A percentile compares a stretch with the other conserved stretches of the same genome.
These are phyloP conservation scores for Pterocles gutturalis DNA, from an alignment of 2,113 vertebrate genomes.

Conservation along the genomic window DNA sequence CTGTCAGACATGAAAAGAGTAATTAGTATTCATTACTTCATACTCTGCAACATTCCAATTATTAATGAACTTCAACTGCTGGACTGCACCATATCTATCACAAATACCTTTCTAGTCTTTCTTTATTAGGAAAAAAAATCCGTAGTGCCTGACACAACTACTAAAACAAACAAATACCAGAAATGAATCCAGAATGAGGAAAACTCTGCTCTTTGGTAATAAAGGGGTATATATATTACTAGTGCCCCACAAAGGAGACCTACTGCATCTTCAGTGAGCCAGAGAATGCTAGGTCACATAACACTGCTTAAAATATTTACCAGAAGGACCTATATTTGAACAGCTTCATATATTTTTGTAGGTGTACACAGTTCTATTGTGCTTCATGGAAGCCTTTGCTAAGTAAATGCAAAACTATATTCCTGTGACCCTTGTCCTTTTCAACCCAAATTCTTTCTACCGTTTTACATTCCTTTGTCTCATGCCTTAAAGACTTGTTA, in stretches of 20 bases:
- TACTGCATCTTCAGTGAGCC: not conserved
- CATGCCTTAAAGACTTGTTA: not conserved
- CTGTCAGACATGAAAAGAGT: slow-evolving; percentile 97
- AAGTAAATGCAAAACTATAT: not conserved
- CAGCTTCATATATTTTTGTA: not conserved
- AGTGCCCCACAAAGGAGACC: not conserved
- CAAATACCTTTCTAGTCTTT: slow-evolving; percentile 81
- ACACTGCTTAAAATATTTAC: not conserved
- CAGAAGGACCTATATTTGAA: not conserved
- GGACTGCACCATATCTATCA: slow-evolving; percentile 93
- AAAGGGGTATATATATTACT: not conserved
- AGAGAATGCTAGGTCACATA: not conserved
- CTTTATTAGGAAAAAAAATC: slow-evolving; percentile 85
- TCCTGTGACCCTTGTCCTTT: not conserved
- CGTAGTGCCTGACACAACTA: slow-evolving; percentile 4
- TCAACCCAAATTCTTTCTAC: not conserved
- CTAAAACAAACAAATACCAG: slow-evolving; percentile 38
- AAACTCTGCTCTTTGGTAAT: not conserved
- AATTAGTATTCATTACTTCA: slow-evolving; percentile 99
- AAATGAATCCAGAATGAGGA: not conserved
- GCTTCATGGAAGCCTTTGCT: not conserved
- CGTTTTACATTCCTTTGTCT: not conserved
- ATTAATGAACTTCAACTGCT: slow-evolving; percentile 99
- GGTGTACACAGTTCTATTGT: not conserved
- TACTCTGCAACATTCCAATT: slow-evolving; percentile 99